Percentiles rank a stretch among this genome's conserved stretches.
Evolutionary conservation across 2,113 vertebrate species (phyloP).

Genomic region (Beaufortia kweichowensis): DNA sequence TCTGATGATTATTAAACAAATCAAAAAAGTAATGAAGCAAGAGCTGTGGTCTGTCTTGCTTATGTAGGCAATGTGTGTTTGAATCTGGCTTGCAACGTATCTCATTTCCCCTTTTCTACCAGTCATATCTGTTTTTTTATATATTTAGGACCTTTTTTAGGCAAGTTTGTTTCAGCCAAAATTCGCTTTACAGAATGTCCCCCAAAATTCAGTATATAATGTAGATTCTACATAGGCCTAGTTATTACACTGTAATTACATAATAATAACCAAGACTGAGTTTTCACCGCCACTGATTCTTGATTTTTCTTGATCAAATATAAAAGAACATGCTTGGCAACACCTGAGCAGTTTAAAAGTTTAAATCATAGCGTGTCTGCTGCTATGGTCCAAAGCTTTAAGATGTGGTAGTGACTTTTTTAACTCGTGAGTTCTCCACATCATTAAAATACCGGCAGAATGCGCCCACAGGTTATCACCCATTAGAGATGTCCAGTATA

Average conservation of each 20-base stretch:
- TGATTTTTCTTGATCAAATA: conserved; percentile 1
- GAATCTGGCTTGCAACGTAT: neutral
- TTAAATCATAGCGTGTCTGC: conserved; percentile 18
- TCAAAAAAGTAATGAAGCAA: no score
- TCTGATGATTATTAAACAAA: neutral
- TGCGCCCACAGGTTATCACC: conserved; percentile 40
- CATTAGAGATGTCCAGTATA: conserved; percentile 51
- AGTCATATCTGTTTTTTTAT: no score
- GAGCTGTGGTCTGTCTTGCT: neutral
- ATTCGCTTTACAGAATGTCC: no score
- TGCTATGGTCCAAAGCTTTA: conserved; percentile 4
- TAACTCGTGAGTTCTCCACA: conserved; percentile 5
- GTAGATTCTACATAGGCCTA: neutral
- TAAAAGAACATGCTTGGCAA: conserved; percentile 20
- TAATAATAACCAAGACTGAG: neutral
- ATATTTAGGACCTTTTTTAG: no score
- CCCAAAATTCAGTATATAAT: neutral
- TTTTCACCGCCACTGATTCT: conserved; percentile 19
- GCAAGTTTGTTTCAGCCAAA: no score
- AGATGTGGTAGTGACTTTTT: conserved; percentile 10
- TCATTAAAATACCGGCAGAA: conserved; percentile 43
- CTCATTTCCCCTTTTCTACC: no score
- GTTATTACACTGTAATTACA: neutral
- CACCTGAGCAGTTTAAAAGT: neutral
- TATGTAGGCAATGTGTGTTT: neutral